Base-by-base conservation (phyloP, 2,888 invertebrate genomes). In the Conomelus anceps region DNA sequence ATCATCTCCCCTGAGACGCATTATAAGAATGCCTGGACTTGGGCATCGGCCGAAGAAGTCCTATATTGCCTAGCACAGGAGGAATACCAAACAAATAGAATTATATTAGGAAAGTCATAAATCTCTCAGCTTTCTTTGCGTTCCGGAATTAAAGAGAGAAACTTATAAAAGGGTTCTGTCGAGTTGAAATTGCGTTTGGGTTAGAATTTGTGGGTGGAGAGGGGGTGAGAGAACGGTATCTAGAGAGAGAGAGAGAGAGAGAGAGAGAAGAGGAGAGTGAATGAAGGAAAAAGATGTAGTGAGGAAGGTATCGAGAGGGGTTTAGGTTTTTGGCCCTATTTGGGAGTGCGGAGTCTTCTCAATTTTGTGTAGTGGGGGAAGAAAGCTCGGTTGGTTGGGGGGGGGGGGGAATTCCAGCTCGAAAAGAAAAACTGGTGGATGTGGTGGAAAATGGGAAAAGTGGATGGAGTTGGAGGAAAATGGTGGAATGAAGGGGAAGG, bases 361-460 rank as follows among this genome's bases (percentile, higher is more conserved):
- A 84, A 88, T 88, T 26, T 87, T 86, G 41, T 89, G 63, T n/a
- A n/a, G n/a, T n/a, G n/a, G n/a, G n/a, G n/a, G n/a, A n/a, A n/a
- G n/a, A n/a, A n/a, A n/a, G n/a, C n/a, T n/a, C n/a, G 23, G 63
- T 86, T 87, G 89, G 87, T 85, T 63, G 24, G 87, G 26, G 23
- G 84, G 24, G 87, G 22, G 26, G 26, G 63, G n/a, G 9, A 29
- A 87, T n/a, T 41, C 29, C 84, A 87, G 26, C 89, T 22, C 22
- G 85, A 84, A 22, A 34, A 88, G 88, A 26, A 87, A 63, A 86
- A 84, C 7, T 24, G 85, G 89, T n/a, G 34, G 84, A 41, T 22
- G 90, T 86, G 89, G 17, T 84, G 88, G 89, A 88, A 85, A 0
- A 89, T 85, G 7, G 84, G 41, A 24, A 29, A 7, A 85, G 88